A percentile compares a stretch with the other conserved stretches of the same genome.
Conservation (phyloP, 2,797 vertebrate genomes). For the Hypotaenidia philippensis region DNA sequence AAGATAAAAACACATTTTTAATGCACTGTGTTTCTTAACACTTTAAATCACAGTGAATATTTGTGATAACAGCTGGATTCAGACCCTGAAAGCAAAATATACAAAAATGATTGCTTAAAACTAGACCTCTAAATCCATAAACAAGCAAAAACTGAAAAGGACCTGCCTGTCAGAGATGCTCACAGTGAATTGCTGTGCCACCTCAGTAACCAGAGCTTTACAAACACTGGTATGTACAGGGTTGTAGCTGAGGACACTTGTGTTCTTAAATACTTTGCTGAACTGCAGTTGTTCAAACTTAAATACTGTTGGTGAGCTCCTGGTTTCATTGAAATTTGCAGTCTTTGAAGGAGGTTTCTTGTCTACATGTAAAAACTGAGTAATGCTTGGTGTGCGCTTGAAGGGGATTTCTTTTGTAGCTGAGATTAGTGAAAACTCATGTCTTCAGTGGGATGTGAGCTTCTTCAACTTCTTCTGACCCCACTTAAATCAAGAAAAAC, state of each 20-base stretch:
- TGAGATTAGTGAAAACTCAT: not conserved
- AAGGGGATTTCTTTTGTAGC: not conserved
- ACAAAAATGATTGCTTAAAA: not conserved
- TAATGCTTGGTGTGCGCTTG: rapidly evolving
- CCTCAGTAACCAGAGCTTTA: not conserved
- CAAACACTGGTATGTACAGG: not conserved
- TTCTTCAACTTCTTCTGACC: not conserved
- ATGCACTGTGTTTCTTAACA: not conserved
- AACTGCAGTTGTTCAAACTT: not conserved
- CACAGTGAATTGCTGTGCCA: rapidly evolving
- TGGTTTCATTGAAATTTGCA: not conserved
- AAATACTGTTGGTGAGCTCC: not conserved
- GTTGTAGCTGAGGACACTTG: not conserved
- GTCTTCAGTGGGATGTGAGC: not conserved
- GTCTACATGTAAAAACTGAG: not conserved
- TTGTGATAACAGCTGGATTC: not conserved
- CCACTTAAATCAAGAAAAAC: not conserved
- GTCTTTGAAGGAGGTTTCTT: not conserved
- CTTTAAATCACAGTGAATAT: not conserved
- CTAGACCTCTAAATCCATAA: not conserved
- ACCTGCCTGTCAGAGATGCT: not conserved
- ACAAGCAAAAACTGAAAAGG: not conserved
- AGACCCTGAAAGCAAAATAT: not conserved
- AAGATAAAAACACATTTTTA: not conserved
- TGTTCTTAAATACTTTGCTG: not conserved